Conservation (phyloP, 2,113 vertebrate species). For the Xenopus borealis region DNA sequence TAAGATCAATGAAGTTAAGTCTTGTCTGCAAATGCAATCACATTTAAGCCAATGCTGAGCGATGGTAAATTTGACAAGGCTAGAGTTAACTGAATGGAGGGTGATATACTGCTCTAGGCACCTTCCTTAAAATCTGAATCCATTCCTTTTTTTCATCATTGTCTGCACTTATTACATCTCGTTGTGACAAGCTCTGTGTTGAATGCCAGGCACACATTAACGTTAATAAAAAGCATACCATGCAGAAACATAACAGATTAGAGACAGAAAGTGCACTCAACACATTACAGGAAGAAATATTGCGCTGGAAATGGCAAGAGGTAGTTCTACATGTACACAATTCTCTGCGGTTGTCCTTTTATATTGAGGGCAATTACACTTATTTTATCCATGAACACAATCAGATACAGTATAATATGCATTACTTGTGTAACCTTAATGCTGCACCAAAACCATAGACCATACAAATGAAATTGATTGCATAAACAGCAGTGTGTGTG, state of each 20-base stretch:
- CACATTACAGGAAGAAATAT: background rate
- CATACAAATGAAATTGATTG: too few species aligned
- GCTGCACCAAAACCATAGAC: too few species aligned
- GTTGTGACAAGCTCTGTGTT: constrained; percentile 47
- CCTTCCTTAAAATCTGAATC: constrained; percentile 49
- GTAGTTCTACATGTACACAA: constrained; percentile 7
- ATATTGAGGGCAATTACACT: background rate
- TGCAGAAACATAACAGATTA: constrained; percentile 35
- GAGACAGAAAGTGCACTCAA: background rate
- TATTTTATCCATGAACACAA: constrained; percentile 6
- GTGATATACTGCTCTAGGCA: constrained; percentile 44
- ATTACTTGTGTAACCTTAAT: too few species aligned
- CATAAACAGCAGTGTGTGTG: too few species aligned
- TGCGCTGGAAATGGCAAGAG: constrained; percentile 1
- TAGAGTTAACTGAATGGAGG: constrained; percentile 23
- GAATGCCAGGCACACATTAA: constrained; percentile 38
- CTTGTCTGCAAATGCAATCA: constrained; percentile 17
- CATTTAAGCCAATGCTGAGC: background rate
- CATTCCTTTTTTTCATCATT: constrained; percentile 49
- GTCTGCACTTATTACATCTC: constrained; percentile 48
- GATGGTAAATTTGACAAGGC: background rate
- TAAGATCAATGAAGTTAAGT: constrained; percentile 31
- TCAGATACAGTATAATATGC: background rate
- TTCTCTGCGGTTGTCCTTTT: background rate
- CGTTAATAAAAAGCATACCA: constrained; percentile 40